Base-by-base conservation (phyloP, 2,113 vertebrate genomes). In the Channa argus region DNA sequence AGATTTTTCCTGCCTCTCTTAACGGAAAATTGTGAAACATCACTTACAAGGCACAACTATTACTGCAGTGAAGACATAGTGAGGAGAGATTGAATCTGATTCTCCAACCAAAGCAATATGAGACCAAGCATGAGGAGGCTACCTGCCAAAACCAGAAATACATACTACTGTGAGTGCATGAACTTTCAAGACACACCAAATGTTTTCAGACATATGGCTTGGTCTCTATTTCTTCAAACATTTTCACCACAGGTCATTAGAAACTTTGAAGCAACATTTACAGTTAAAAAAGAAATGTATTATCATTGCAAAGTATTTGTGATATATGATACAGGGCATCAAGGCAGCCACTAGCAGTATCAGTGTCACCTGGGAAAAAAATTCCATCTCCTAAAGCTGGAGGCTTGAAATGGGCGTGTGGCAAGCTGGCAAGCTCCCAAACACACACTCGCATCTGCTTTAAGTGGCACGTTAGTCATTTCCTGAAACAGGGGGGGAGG, bases 401-500 rank as follows among this genome's bases (percentile, higher is more conserved):
- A 78, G 52, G 50, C 63, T 85, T 44, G n/a, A 49, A 37, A 50
- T 58, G 74, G 65, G 67, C 67, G 87, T 74, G 88, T 86, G 83
- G 84, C n/a, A 45, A 62, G 46, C 12, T 77, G 83, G 87, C 66
- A 61, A 44, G 44, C 45, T 56, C 81, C 85, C 87, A 86, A 79
- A 56, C 75, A 80, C 63, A 86, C 84, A 80, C 71, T 85, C 86
- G 77, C 80, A 84, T 85, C 86, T 91, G 88, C 68, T 81, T 86
- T 83, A 80, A 80, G 68, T 87, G 88, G 89, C 88, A 91, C 89
- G 88, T 82, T 54, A 86, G 81, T 79, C 84, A 91, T 90, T 92
- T 92, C 97, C 96, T 90, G 96, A 95, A 86, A 95, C 94, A 91
- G 93, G 95, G 95, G 96, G 82, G 82, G 87, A 95, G 96, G 93